phyloP scores from a whole-genome alignment of 2,888 invertebrate species.

The Tinea pellionella region DNA sequence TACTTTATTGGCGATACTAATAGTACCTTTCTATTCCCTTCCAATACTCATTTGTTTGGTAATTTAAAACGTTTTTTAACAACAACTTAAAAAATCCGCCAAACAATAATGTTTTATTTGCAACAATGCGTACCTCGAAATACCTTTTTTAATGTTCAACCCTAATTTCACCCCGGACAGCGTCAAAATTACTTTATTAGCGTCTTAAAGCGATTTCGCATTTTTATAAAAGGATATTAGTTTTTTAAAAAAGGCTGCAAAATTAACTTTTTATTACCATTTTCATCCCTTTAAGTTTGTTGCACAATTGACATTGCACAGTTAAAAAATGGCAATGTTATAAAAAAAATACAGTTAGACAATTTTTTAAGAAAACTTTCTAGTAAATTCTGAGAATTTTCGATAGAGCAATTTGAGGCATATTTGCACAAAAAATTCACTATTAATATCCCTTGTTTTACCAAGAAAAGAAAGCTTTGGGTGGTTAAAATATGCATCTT shows the following conservation, averaged over 20 bases:
- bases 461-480: neutral
- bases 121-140: neutral
- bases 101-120: neutral
- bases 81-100: too few species aligned
- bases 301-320: too few species aligned
- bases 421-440: neutral
- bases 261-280: neutral
- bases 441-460: neutral
- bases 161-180: neutral
- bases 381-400: neutral
- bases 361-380: neutral
- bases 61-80: too few species aligned
- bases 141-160: neutral
- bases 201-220: neutral
- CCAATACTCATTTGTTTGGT: too few species aligned
- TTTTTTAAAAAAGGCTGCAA: neutral
- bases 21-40: too few species aligned
- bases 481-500: too few species aligned
- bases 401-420: too few species aligned
- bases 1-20: too few species aligned
- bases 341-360: neutral
- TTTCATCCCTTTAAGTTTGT: neutral
- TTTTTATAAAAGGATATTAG: neutral
- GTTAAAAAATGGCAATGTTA: neutral
- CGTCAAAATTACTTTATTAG: constrained; percentile 2